Base-by-base conservation (phyloP, 2,113 vertebrate genomes). In the Struthidea cinerea region DNA sequence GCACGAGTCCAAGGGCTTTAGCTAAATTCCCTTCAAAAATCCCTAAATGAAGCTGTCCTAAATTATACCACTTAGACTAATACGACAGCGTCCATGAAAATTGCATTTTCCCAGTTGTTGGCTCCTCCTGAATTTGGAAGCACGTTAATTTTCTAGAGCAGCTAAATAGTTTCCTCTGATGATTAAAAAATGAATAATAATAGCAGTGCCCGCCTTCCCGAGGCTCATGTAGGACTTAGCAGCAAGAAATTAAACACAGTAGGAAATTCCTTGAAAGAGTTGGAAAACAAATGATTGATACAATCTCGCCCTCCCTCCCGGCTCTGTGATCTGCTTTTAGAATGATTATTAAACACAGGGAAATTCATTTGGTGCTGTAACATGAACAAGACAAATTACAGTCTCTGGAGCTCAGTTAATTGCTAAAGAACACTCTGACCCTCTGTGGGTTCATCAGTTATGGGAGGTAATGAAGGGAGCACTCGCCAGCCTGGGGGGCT, bases 181-280 rank as follows among this genome's bases (percentile, higher is more conserved):
- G 93, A 96, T 96, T 96, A 93, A 90, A 87, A 92, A 91, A 70
- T 83, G 85, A 94, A 84, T 94, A 95, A 88, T 86, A 94, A 92
- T 32, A 90, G 84, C 95, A 61, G 71, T 82, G 70, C 67, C 82
- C 3, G 64, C 90, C 92, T 88, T 96, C 85, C 95, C 18, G 56
- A 77, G 88, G 92, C 93, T 96, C 85, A 16, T 91, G 90, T 59
- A 90, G 85, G 92, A 85, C 93, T 96, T 59, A 88, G 23, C 91
- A 95, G 94, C 79, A 90, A 96, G 96, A 94, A 96, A 97, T 96
- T 88, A 93, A 97, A 81, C 93, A 84, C 94, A 96, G 93, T 94
- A 78, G 94, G 94, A 97, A 96, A 94, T 96, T 96, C 93, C 93
- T 96, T 96, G 95, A 95, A 95, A 95, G 95, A 94, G 90, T 88